Conservation (phyloP, 2,797 vertebrate genomes). For the Paramormyrops hopkinsi region DNA sequence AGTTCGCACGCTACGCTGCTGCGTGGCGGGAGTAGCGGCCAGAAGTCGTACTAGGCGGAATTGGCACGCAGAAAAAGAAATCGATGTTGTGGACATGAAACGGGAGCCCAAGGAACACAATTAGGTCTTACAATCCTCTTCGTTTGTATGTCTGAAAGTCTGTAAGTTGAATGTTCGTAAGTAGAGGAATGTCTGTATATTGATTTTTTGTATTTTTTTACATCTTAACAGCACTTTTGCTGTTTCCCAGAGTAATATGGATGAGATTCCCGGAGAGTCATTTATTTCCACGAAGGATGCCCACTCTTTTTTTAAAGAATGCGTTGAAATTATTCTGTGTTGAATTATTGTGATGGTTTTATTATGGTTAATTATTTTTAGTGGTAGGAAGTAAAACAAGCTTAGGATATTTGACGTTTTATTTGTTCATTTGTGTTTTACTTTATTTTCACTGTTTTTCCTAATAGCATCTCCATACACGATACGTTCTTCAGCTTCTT, state of each 20-base stretch:
- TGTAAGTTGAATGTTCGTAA: not conserved
- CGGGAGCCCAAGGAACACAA: too few relatives aligned
- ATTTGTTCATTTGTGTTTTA: not conserved
- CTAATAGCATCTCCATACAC: slow-evolving; percentile 88
- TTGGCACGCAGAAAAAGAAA: too few relatives aligned
- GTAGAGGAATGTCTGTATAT: not conserved
- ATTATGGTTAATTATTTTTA: not conserved
- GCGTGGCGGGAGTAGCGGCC: too few relatives aligned
- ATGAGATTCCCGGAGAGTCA: not conserved
- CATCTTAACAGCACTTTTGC: not conserved
- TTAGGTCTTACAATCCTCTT: too few relatives aligned
- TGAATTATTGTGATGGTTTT: not conserved
- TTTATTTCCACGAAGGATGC: not conserved
- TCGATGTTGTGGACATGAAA: too few relatives aligned
- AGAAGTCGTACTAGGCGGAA: too few relatives aligned
- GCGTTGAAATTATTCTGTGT: not conserved
- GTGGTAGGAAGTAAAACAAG: not conserved
- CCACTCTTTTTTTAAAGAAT: not conserved
- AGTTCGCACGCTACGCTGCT: too few relatives aligned
- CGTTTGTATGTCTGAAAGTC: too few relatives aligned
- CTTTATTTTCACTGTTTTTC: slow-evolving; percentile 38
- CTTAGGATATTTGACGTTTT: not conserved
- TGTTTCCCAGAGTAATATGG: not conserved
- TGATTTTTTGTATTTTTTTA: not conserved
- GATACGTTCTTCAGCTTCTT: slow-evolving; percentile 84